Conservation (phyloP, 2,797 vertebrate species). For the Rhynchonycteris naso region DNA sequence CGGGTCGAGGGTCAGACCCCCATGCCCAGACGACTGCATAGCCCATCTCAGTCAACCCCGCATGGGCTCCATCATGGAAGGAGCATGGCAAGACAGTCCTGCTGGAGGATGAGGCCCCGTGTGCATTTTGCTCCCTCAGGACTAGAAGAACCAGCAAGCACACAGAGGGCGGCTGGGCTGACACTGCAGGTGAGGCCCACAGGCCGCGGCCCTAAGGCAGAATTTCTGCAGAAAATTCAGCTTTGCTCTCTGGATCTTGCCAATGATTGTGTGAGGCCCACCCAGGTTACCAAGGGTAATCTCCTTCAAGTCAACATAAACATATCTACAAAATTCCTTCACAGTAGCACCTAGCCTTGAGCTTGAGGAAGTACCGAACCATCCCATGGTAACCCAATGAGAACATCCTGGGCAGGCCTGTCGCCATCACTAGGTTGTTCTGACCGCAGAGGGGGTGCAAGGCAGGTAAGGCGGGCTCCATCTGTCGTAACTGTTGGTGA, state of each 20-base stretch:
- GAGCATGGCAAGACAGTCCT: fast-evolving
- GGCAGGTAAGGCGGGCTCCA: not conserved
- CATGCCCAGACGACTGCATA: not conserved
- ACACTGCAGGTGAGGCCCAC: not conserved
- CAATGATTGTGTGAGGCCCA: not conserved
- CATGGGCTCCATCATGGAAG: fast-evolving
- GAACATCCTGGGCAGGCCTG: fast-evolving
- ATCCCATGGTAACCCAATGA: fast-evolving
- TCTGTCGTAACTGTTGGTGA: fast-evolving
- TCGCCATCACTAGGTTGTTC: fast-evolving
- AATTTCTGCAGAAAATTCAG: not conserved
- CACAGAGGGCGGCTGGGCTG: fast-evolving
- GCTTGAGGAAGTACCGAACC: fast-evolving
- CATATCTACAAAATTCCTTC: fast-evolving
- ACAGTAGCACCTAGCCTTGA: fast-evolving
- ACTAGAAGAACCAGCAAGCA: no score
- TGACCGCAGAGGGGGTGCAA: fast-evolving
- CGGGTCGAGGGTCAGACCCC: not conserved
- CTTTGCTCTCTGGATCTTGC: not conserved
- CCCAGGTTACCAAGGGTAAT: fast-evolving
- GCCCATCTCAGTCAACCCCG: not conserved
- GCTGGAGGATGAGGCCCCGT: not conserved
- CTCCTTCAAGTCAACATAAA: no score
- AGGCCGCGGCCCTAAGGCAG: not conserved
- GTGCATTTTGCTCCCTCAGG: no score